phyloP scores from a whole-genome alignment of 2,113 vertebrate genomes.

The Salminus brasiliensis region DNA sequence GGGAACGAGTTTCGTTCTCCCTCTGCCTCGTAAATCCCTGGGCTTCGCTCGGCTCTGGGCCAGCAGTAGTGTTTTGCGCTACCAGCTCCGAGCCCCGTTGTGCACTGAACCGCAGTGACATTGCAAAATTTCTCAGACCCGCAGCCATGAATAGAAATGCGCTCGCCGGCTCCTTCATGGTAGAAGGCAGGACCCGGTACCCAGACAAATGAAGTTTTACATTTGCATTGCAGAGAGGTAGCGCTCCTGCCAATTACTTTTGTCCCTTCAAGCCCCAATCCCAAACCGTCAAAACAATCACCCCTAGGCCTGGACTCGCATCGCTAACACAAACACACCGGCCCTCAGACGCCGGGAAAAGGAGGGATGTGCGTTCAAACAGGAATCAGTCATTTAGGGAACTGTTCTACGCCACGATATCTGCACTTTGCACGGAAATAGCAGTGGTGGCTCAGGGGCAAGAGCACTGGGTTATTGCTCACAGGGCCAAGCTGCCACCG shows the following conservation, averaged over 20 bases:
- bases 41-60: not conserved
- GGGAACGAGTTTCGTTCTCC: not conserved
- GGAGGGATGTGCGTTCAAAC: not conserved
- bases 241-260: not conserved
- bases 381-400: not conserved
- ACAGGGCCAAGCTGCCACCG: too few species aligned
- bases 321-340: not conserved
- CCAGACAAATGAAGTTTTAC: not conserved
- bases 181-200: not conserved
- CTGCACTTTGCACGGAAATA: too few species aligned
- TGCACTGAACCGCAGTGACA: slow-evolving; percentile 1
- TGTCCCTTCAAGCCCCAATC: not conserved
- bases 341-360: not conserved
- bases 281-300: not conserved
- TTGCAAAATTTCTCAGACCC: not conserved
- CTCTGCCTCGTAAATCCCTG: not conserved
- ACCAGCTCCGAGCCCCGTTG: not conserved
- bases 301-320: not conserved
- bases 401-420: too few species aligned
- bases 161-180: not conserved
- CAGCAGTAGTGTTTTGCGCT: not conserved
- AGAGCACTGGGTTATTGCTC: too few species aligned
- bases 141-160: not conserved
- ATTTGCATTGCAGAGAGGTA: not conserved
- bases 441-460: too few species aligned